These are phyloP conservation scores for Hemibagrus wyckioides DNA, from an alignment of 2,113 vertebrate species.

Conservation along the genomic window DNA sequence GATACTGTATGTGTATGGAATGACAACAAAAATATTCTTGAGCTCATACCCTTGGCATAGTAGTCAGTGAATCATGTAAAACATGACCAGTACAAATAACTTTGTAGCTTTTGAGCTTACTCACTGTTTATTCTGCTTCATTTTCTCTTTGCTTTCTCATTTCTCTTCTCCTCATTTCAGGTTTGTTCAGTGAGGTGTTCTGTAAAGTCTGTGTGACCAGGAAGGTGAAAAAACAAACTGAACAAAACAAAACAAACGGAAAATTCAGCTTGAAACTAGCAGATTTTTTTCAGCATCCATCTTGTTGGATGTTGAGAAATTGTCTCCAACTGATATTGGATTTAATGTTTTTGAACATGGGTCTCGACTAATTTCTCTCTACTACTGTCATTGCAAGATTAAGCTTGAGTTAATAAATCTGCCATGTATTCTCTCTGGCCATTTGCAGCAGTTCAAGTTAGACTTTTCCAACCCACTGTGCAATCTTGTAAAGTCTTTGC, in stretches of 20 bases:
- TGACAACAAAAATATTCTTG: background rate
- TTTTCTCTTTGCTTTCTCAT: background rate
- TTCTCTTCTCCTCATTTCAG: background rate
- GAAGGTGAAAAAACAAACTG: background rate
- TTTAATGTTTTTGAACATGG: background rate
- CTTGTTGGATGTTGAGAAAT: background rate
- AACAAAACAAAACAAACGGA: too few species aligned
- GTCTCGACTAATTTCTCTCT: background rate
- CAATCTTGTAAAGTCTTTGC: background rate
- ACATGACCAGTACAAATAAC: background rate
- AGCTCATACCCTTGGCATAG: background rate
- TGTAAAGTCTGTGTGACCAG: background rate
- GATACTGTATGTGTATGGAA: background rate
- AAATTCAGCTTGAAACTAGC: background rate
- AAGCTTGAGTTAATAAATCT: background rate
- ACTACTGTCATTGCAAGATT: too few species aligned
- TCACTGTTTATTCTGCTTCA: background rate
- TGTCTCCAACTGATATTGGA: background rate
- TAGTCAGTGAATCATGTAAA: background rate
- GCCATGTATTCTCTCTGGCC: background rate
- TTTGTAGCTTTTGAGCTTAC: background rate
- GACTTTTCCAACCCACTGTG: background rate
- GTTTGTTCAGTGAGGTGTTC: background rate
- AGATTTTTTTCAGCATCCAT: background rate
- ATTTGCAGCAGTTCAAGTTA: background rate